phyloP scores from a whole-genome alignment of 2,113 vertebrate genomes.

The Caranx melampygus region DNA sequence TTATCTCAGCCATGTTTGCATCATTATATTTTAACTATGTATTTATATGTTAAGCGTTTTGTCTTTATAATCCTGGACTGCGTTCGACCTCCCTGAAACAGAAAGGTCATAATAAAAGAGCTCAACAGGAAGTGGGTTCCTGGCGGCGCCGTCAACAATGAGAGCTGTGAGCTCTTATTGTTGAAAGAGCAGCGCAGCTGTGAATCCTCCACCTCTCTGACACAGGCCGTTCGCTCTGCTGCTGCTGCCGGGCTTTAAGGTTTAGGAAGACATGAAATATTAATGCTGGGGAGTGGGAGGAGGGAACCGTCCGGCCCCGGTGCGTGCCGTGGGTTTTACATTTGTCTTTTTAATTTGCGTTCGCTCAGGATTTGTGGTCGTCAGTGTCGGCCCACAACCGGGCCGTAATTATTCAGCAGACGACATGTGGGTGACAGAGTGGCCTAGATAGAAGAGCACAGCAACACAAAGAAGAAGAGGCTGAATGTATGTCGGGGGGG shows the following conservation, averaged over 20 bases:
- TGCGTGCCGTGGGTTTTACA: conserved; percentile 3
- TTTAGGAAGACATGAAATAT: conserved; percentile 21
- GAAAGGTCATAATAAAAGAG: no score
- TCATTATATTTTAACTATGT: no score
- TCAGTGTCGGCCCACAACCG: conserved; percentile 8
- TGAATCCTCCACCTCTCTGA: background rate
- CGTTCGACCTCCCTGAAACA: no score
- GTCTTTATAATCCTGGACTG: no score
- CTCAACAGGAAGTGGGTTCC: no score
- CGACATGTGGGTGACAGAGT: conserved; percentile 39
- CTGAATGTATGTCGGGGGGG: conserved; percentile 10
- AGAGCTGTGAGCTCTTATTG: no score
- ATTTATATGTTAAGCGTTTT: no score
- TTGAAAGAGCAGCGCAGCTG: no score
- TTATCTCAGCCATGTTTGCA: no score
- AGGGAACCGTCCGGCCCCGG: conserved; percentile 1
- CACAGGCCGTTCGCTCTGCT: background rate
- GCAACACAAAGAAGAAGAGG: conserved; percentile 20
- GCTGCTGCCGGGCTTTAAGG: background rate
- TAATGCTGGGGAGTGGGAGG: conserved; percentile 13
- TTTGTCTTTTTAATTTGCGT: conserved; percentile 50
- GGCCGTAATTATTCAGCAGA: conserved; percentile 41
- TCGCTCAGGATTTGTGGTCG: conserved; percentile 26
- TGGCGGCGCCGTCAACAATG: no score
- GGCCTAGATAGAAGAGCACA: conserved; percentile 42